Percentiles rank a stretch among this genome's conserved stretches.
Conservation (phyloP, 1,140 invertebrate species). For the Plutomurus gul region DNA sequence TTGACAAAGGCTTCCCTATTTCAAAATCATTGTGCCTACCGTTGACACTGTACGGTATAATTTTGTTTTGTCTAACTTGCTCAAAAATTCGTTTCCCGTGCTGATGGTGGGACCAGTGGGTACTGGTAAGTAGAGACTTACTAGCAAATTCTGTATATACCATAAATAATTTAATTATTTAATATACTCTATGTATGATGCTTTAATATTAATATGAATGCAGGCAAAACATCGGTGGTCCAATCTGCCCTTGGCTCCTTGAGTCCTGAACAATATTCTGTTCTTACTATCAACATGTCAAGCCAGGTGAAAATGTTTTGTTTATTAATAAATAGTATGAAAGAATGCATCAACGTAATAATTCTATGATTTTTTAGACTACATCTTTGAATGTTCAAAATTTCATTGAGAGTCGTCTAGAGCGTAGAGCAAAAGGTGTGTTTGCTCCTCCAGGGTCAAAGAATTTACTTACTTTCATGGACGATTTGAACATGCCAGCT, state of each 20-base stretch:
- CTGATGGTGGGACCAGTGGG: constrained; percentile 73
- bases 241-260: constrained; percentile 68
- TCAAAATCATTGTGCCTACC: constrained; percentile 80
- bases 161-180: not conserved
- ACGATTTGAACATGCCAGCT: constrained; percentile 89
- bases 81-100: constrained; percentile 69
- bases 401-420: constrained; percentile 76
- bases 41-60: constrained; percentile 80
- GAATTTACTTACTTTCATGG: constrained; percentile 80
- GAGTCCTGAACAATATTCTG: constrained; percentile 66
- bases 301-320: constrained; percentile 60
- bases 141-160: no score
- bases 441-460: constrained; percentile 60
- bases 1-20: constrained; percentile 66
- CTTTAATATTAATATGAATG: constrained; percentile 61
- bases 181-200: not conserved
- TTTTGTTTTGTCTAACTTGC: constrained; percentile 67
- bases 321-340: constrained; percentile 55
- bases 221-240: constrained; percentile 78
- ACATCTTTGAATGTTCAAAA: constrained; percentile 72
- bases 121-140: not conserved
- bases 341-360: constrained; percentile 55
- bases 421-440: constrained; percentile 81
- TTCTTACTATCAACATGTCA: constrained; percentile 80
- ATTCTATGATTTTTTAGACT: constrained; percentile 59